These are phyloP conservation scores for Sporophila hypoxantha DNA, from an alignment of 2,113 vertebrate genomes.

Conservation along the genomic window DNA sequence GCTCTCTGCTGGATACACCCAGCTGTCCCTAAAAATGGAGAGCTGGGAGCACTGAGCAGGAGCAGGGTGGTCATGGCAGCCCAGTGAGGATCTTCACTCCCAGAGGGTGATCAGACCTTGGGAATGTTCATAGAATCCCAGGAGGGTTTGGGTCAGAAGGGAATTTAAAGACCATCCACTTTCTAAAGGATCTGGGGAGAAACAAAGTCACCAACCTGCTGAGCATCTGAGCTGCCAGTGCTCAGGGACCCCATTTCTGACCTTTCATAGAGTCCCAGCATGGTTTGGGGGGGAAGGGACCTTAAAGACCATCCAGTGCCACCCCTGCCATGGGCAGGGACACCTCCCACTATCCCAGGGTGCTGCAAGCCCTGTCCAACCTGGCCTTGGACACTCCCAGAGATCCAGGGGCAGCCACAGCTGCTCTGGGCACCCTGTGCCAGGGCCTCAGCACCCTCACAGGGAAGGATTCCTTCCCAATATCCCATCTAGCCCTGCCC, in stretches of 20 bases:
- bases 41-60: not conserved
- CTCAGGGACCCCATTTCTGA: fast-evolving
- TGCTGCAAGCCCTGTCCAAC: fast-evolving
- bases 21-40: not conserved
- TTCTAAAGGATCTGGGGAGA: not conserved
- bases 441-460: fast-evolving
- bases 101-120: no score
- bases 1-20: not conserved
- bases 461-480: fast-evolving
- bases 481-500: fast-evolving
- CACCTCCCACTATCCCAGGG: fast-evolving
- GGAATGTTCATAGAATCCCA: not conserved
- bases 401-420: not conserved
- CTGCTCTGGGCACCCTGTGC: not conserved
- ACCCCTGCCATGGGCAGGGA: not conserved
- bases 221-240: not conserved
- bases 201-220: not conserved
- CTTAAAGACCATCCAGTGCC: fast-evolving
- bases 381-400: not conserved
- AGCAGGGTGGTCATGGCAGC: not conserved
- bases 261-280: not conserved
- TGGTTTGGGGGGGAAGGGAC: no score
- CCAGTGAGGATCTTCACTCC: no score
- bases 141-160: not conserved
- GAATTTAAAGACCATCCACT: fast-evolving